Base-by-base conservation (phyloP, 2,888 invertebrate genomes). In the Opisthograptis luteolata region DNA sequence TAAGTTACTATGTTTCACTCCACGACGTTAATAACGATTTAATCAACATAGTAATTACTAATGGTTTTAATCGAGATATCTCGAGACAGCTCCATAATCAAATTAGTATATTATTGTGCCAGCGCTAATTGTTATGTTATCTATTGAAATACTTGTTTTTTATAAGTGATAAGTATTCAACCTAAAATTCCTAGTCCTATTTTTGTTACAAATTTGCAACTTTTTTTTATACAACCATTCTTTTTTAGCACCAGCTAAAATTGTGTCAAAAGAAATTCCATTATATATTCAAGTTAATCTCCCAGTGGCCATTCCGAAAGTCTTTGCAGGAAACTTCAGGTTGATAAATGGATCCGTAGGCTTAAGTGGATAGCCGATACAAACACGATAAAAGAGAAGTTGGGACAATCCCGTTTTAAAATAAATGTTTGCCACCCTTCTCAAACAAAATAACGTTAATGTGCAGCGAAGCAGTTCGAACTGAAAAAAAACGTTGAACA, bases 361-460 rank as follows among this genome's bases (percentile, higher is more conserved):
- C 51, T 45, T 35, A 45, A 51, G 44, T 45, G 50, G 44, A 51
- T 41, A 19, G 39, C 61, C 69, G 64, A 67, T 66, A 61, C 60
- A 61, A 72, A 73, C 64, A 65, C 67, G 64, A 75, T 73, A 74
- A 75, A 75, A 74, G 65, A 68, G 72, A 74, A 75, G 68, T 76
- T 70, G 54, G 55, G 60, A 62, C 62, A 56, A 63, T 72, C 63
- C 54, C 60, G 58, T 62, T 73, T 64, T 60, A 48, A 47, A 59
- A 45, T 34, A 58, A 57, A 66, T 66, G 51, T 50, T 57, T 41
- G 60, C 48, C 70, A 74, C 68, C 68, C 67, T 75, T 66, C 61
- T 68, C 55, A 46, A 58, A 56, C 55, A 24, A 31, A 62, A 74
- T 64, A 68, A 71, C 58, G 51, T 45, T 56, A 62, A 63, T 59